phyloP scores from a whole-genome alignment of 64 coral and sea anemone species.

The Hydrozoanthus tunicans region DNA sequence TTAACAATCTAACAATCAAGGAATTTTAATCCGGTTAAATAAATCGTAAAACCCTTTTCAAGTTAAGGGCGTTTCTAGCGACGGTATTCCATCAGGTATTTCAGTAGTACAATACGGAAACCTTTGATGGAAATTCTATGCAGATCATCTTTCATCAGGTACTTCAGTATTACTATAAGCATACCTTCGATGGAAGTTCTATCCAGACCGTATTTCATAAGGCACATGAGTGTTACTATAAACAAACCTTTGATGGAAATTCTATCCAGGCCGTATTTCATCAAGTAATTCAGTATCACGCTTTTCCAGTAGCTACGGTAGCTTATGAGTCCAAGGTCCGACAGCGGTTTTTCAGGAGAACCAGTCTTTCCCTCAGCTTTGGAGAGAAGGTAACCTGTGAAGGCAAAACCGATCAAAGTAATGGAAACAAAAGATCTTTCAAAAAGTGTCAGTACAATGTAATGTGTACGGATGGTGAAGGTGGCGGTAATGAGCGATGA shows the following conservation, averaged over 20 bases:
- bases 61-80: too few species aligned
- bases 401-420: not conserved
- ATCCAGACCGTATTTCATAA: not conserved
- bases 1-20: too few species aligned
- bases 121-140: conserved; percentile 91
- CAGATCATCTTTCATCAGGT: conserved; percentile 71
- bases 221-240: not conserved
- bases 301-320: conserved; percentile 98
- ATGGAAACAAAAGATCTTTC: too few species aligned
- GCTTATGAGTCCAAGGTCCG: conserved; percentile 96
- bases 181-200: not conserved
- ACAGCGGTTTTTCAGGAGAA: conserved; percentile 96
- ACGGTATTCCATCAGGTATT: not conserved
- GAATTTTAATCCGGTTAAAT: too few species aligned
- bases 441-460: too few species aligned
- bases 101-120: not conserved
- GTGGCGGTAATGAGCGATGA: too few species aligned
- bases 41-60: too few species aligned
- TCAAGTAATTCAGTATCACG: conserved; percentile 83
- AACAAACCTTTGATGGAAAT: conserved; percentile 87
- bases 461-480: too few species aligned
- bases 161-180: conserved; percentile 67
- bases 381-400: conserved; percentile 88
- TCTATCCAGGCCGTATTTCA: conserved; percentile 70
- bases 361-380: conserved; percentile 92